A percentile compares a stretch with the other conserved stretches of the same genome.
phyloP scores from a whole-genome alignment of 2,113 vertebrate species.

The Dipodomys merriami region DNA sequence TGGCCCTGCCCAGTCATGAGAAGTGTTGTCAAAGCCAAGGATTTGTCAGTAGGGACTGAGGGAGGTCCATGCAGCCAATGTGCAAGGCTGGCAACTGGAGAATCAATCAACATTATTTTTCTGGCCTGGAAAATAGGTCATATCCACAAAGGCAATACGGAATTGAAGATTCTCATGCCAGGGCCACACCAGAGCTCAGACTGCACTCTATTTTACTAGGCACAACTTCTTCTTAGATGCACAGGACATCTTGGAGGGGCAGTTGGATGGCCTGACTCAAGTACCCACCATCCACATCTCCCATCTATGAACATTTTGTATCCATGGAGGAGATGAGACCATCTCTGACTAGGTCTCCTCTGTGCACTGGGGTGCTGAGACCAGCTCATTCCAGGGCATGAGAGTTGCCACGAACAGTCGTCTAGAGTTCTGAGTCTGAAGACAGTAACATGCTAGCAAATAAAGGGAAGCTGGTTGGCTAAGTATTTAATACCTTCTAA shows the following conservation, averaged over 20 bases:
- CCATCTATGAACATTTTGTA: not conserved
- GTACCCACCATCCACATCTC: not conserved
- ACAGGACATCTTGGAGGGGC: not conserved
- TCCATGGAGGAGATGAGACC: not conserved
- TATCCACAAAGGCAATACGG: not conserved
- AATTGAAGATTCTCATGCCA: not conserved
- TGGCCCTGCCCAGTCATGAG: slow-evolving; percentile 46
- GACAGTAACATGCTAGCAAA: no score
- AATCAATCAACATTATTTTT: slow-evolving; percentile 36
- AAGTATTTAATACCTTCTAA: no score
- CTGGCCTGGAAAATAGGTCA: slow-evolving; percentile 68
- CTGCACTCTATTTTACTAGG: not conserved
- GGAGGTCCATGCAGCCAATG: not conserved
- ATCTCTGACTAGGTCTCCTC: not conserved
- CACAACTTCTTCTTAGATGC: not conserved
- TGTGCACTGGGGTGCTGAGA: not conserved
- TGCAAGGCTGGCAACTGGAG: slow-evolving; percentile 54
- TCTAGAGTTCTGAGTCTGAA: no score
- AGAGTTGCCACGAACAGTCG: not conserved
- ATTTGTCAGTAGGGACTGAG: slow-evolving; percentile 4
- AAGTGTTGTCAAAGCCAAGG: slow-evolving; percentile 61
- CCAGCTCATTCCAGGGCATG: not conserved
- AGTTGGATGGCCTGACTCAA: not conserved
- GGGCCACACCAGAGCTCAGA: not conserved
- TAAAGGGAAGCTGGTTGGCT: no score